Evolutionary conservation across 2,888 invertebrate genomes (phyloP).

Genomic region (Nematopogon swammerdamellus): DNA sequence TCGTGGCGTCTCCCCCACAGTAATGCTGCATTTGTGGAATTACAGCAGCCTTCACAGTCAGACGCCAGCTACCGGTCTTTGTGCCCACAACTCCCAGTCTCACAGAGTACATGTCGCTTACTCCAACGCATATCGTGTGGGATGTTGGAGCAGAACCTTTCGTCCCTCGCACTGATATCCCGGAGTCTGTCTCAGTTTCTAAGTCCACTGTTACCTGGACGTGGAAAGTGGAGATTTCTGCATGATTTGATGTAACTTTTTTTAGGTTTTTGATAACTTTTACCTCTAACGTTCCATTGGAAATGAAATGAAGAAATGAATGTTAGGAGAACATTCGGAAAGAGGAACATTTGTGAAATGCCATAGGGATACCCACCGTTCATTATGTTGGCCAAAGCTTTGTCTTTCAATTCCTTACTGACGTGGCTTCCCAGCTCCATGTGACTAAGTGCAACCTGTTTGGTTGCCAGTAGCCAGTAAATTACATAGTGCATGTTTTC

Average conservation of each 20-base stretch:
- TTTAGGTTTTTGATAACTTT: too few species aligned
- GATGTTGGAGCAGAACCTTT: background rate
- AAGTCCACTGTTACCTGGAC: background rate
- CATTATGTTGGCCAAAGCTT: background rate
- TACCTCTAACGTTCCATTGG: too few species aligned
- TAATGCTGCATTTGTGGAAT: background rate
- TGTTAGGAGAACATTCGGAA: too few species aligned
- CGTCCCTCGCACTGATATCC: background rate
- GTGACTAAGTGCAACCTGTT: slow-evolving; percentile 64
- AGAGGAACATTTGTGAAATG: too few species aligned
- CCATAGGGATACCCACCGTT: slow-evolving; percentile 1
- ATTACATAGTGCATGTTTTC: too few species aligned
- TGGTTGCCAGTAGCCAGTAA: slow-evolving; percentile 72
- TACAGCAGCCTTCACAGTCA: background rate
- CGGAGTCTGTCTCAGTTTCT: background rate
- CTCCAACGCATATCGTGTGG: background rate
- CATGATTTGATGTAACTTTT: too few species aligned
- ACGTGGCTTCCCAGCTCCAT: slow-evolving; percentile 34
- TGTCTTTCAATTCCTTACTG: background rate
- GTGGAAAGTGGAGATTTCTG: too few species aligned
- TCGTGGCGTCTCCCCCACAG: background rate
- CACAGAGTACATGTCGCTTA: background rate
- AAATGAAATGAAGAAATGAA: too few species aligned
- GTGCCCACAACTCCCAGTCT: background rate
- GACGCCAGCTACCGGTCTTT: background rate